Evolutionary conservation across 2,888 invertebrate species (phyloP), one percentile per base, ranked within the genome.

Genomic region (Meteorus cinctellus): DNA sequence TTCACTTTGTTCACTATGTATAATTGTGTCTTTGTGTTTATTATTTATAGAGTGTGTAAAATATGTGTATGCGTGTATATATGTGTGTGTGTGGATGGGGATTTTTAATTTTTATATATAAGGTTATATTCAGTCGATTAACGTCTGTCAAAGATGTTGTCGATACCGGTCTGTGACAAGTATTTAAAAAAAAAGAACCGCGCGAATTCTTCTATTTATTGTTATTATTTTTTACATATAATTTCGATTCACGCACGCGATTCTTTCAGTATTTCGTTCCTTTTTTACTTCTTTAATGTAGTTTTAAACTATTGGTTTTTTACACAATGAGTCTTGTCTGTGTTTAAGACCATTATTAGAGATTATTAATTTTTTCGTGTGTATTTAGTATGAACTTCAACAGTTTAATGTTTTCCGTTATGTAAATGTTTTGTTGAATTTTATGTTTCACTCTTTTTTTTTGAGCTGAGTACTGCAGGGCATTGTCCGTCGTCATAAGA

Each of bases 11-110:
- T 59, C 14, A 51, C 48, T 34, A 65, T 67, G 72, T 75, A 34
- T 70, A 48, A 65, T 36, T 63, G 62, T 77, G 77, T 78, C 74
- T 76, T 77, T 80, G 77, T 80, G 79, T 82, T 78, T 69, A 51
- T 74, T 72, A 75, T 65, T 65, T 59, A 76, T 68, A 67, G 60
- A 16, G 29, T 60, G 45, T 73, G 72, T 74, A 59, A 66, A 81
- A 78, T 80, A 75, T 76, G 79, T 80, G 76, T 60, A 24, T 48
- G 48, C 74, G 77, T 77, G 77, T 76, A 77, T 78, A 51, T 62
- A 73, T 73, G 62, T 73, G 51, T 78, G 60, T 62, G 75, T 73
- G 62, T 73, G 51, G 62, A 19, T 51, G 29, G 75, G 51, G 74
- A 34, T 65, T 36, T 34, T 63, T 65, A 72, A 59, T 63, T 70